Conservation (phyloP, 2,113 vertebrate species). For the Orycteropus afer region DNA sequence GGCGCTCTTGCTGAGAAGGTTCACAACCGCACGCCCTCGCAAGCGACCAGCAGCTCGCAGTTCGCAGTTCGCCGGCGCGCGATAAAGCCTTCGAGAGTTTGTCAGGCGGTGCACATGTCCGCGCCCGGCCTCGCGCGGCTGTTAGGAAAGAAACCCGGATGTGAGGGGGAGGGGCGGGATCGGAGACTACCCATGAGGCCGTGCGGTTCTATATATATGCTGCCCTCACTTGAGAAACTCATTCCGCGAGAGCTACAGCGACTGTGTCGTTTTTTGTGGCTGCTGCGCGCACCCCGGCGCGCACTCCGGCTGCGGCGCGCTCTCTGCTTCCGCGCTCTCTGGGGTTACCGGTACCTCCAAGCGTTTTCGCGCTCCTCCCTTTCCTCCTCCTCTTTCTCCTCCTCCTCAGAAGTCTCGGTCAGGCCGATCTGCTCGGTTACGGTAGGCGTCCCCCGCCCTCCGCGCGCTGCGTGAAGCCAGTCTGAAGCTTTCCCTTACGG, state of each 20-base stretch:
- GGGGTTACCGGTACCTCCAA: accelerated
- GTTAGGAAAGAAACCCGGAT: conserved; percentile 61
- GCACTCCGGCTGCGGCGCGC: too few species aligned
- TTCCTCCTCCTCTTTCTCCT: conserved; percentile 8
- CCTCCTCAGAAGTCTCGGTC: not conserved
- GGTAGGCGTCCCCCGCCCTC: conserved; percentile 48
- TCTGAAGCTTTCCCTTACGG: not conserved
- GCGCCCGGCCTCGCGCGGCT: not conserved
- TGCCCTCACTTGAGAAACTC: accelerated
- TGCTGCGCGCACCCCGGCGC: too few species aligned
- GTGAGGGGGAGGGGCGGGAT: not conserved
- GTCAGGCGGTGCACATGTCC: not conserved
- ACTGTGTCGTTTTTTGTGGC: too few species aligned
- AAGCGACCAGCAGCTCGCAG: accelerated
- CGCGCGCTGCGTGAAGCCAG: not conserved
- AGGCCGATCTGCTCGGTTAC: not conserved
- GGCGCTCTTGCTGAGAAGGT: not conserved
- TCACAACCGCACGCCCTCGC: not conserved
- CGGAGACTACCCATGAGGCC: conserved; percentile 65
- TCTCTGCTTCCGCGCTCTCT: accelerated
- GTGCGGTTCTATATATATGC: not conserved
- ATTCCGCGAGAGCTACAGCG: not conserved
- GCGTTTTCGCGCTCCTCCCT: conserved; percentile 13
- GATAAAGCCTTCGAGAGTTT: not conserved
- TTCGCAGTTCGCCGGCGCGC: accelerated